Evolutionary conservation across 2,113 vertebrate species (phyloP), one percentile per base, ranked within the genome.

Genomic region (Apteryx owenii): DNA sequence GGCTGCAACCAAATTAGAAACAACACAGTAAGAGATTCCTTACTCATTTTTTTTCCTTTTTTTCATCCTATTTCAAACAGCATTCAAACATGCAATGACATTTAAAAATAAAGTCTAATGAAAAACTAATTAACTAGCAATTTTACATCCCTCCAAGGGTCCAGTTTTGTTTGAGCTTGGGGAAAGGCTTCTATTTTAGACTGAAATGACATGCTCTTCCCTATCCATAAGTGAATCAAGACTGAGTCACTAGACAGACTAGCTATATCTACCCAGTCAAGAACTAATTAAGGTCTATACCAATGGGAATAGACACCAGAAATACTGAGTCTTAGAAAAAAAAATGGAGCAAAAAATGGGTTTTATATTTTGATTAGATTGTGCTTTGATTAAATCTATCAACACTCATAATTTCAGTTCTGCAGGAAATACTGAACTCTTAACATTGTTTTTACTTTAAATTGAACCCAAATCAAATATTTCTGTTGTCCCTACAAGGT

Each of bases 311-410:
- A 62, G 9, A 38, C 21, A 88, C 8, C 3, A 82, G 71, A 15
- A 58, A 89, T 38, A 71, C 11, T 12, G 26, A 90, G 33, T 12
- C 36, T 66, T 5, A 36, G 42, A 18, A 38, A 62, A 48, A 65
- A 91, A 12, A 4, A 2, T 4, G 26, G 2, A 2, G 2, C 3
- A 7, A 36, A 71, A 25, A 21, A 1, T 0, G 2, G 3, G 1
- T 38, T 53, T 48, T 69, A 22, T 77, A 38, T 78, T 89, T 90
- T 68, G 10, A 50, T 80, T 15, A 58, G 7, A 23, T 53, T 2
- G 36, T 42, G 2, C 66, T 89, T 88, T 91, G 2, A 87, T 62
- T 87, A 81, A 71, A 75, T 50, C 19, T 11, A 40, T 62, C 25
- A 71, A 88, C 54, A 71, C 1, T 79, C 26, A 7, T 36, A 1